These are phyloP conservation scores for Drosophila truncata DNA, from an alignment of 1,140 invertebrate genomes.

Conservation along the genomic window DNA sequence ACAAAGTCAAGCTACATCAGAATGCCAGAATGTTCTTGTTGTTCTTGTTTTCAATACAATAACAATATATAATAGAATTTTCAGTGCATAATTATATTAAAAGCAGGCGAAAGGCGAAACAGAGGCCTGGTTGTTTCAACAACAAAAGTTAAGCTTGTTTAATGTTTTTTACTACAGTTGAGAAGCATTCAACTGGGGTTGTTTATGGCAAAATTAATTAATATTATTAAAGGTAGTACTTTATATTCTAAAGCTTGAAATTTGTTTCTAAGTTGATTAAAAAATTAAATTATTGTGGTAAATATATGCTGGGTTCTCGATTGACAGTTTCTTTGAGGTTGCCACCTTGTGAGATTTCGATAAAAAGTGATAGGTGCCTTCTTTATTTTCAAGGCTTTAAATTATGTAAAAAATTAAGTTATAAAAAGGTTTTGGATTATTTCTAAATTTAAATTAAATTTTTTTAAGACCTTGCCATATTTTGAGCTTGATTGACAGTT, in stretches of 20 bases:
- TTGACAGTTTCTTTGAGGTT: too few species aligned
- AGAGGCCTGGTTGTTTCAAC: neutral
- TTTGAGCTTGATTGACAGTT: neutral
- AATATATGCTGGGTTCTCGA: neutral
- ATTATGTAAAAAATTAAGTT: too few species aligned
- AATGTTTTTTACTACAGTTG: too few species aligned
- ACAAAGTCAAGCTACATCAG: constrained; percentile 37
- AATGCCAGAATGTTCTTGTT: constrained; percentile 2
- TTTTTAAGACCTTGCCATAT: too few species aligned
- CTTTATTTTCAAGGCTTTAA: too few species aligned
- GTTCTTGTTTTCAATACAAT: constrained; percentile 37
- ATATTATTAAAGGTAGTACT: too few species aligned
- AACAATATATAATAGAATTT: constrained; percentile 55
- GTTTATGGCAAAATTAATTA: neutral
- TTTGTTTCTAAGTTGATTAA: neutral
- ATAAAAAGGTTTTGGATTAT: too few species aligned
- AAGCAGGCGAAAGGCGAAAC: constrained; percentile 22
- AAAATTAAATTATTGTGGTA: too few species aligned
- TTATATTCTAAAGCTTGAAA: neutral
- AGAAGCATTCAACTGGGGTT: neutral
- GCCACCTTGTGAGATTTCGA: too few species aligned
- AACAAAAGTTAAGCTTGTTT: neutral
- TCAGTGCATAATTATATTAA: constrained; percentile 58
- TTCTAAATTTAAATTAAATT: too few species aligned
- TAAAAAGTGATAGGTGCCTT: too few species aligned